These are phyloP conservation scores for Deilephila porcellus DNA, from an alignment of 2,888 invertebrate genomes.

Conservation along the genomic window DNA sequence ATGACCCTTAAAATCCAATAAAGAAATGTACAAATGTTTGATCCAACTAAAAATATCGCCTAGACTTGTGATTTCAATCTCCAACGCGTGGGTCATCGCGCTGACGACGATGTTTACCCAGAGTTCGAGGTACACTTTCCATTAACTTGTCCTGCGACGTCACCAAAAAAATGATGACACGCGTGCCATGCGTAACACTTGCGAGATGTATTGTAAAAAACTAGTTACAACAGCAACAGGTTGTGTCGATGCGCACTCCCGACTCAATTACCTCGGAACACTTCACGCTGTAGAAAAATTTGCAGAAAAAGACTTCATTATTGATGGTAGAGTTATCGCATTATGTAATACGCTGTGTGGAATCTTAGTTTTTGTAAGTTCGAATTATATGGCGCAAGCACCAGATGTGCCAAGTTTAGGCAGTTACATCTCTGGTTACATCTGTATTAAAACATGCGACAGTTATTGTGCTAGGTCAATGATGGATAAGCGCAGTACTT, in stretches of 20 bases:
- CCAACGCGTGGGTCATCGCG: no score
- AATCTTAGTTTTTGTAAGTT: no score
- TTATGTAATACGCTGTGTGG: neutral
- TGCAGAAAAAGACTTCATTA: conserved; percentile 8
- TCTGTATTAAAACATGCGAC: no score
- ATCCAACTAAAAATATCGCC: no score
- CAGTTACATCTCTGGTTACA: no score
- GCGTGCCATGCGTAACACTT: conserved; percentile 18
- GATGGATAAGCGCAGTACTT: no score
- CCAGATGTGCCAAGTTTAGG: no score
- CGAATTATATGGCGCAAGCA: no score
- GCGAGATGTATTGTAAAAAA: conserved; percentile 13
- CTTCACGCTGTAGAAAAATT: neutral
- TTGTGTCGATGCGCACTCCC: neutral
- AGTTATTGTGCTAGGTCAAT: no score
- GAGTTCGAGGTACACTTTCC: neutral
- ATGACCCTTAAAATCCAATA: no score
- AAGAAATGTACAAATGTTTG: no score
- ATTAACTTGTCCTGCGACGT: neutral
- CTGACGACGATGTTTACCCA: neutral
- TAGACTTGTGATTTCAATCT: no score
- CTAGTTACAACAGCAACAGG: conserved; percentile 1
- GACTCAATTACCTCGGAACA: conserved; percentile 12
- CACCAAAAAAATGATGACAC: conserved; percentile 11
- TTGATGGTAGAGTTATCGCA: neutral